phyloP scores from a whole-genome alignment of 2,888 invertebrate species.

The Cosmopolites sordidus region DNA sequence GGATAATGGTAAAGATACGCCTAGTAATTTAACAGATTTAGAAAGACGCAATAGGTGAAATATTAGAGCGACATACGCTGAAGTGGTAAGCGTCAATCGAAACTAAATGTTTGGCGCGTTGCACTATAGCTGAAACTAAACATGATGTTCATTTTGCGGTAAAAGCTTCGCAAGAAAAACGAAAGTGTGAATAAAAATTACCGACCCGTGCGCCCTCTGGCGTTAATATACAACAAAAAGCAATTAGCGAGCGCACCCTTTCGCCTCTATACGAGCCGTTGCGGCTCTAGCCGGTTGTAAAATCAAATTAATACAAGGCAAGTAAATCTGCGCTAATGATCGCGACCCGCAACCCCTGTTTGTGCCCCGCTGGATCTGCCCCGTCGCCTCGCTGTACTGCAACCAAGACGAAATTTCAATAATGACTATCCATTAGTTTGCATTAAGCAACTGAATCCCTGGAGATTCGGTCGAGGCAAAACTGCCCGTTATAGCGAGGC shows the following conservation, averaged over 20 bases:
- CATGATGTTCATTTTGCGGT: too few relatives aligned
- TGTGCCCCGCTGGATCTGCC: neutral
- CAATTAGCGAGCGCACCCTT: neutral
- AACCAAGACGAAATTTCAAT: constrained; percentile 31
- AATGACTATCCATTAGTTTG: constrained; percentile 35
- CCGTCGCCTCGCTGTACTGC: neutral
- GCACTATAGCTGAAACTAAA: too few relatives aligned
- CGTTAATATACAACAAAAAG: constrained; percentile 1
- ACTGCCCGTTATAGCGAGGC: too few relatives aligned
- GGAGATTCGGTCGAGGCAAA: too few relatives aligned
- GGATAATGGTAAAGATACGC: too few relatives aligned
- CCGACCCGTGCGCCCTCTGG: neutral
- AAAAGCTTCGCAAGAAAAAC: too few relatives aligned
- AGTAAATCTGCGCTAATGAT: constrained; percentile 30
- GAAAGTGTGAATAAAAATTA: too few relatives aligned
- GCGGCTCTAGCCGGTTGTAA: constrained; percentile 11
- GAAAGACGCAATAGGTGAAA: too few relatives aligned
- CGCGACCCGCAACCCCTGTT: constrained; percentile 8
- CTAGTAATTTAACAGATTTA: too few relatives aligned
- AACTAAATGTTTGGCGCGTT: too few relatives aligned
- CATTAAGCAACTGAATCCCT: constrained; percentile 32
- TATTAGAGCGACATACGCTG: too few relatives aligned
- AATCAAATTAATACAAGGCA: constrained; percentile 27
- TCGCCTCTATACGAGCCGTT: neutral
- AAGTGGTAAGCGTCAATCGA: too few relatives aligned